These are phyloP conservation scores for Acromyrmex heyeri DNA, from an alignment of 1,140 invertebrate species.

Conservation along the genomic window DNA sequence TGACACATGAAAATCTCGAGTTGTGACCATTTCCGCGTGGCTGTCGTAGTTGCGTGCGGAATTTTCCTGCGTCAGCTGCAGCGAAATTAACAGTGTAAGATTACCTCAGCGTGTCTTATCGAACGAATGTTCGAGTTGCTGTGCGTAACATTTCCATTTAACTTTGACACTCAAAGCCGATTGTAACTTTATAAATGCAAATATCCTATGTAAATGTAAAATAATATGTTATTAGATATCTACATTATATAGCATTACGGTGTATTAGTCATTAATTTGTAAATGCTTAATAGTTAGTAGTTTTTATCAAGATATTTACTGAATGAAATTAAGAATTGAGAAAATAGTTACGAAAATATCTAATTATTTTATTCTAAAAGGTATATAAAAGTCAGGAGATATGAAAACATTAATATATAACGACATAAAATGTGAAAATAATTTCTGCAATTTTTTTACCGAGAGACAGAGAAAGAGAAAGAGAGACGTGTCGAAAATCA, in stretches of 20 bases:
- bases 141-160: conserved; percentile 18
- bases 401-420: not conserved
- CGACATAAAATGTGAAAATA: not conserved
- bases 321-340: not conserved
- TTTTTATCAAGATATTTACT: not conserved
- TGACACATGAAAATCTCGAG: conserved; percentile 62
- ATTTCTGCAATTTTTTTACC: not conserved
- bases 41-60: conserved; percentile 46
- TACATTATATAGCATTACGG: not conserved
- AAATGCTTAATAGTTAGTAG: not conserved
- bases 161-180: not conserved
- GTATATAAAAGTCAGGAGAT: not conserved
- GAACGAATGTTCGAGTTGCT: not conserved
- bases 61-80: conserved; percentile 55
- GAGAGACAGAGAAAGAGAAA: not conserved
- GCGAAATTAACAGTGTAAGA: conserved; percentile 43
- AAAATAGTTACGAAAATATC: no score
- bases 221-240: not conserved
- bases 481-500: conserved; percentile 23
- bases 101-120: conserved; percentile 7
- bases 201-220: not conserved
- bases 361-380: not conserved
- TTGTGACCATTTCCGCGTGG: conserved; percentile 57
- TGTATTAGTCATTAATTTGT: not conserved
- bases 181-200: conserved; percentile 12